Conservation (phyloP, 1,140 invertebrate species). For the Episyrphus balteatus region DNA sequence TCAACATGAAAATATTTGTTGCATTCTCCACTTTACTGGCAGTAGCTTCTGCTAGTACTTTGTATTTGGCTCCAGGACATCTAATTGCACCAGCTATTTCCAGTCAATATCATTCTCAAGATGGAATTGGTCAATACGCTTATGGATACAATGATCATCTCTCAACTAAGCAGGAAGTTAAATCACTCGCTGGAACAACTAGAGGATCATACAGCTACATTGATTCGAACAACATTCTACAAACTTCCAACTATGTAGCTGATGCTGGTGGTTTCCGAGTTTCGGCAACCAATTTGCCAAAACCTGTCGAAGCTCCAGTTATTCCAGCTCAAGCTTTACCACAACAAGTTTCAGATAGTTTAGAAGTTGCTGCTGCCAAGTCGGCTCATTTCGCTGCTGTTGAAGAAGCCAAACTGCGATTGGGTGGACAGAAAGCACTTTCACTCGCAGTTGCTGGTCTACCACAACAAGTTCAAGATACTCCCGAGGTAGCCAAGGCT, state of each 20-base stretch:
- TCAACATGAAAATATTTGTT: too few species aligned
- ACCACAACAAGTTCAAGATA: slow-evolving; percentile 24
- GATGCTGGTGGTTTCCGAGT: slow-evolving; percentile 51
- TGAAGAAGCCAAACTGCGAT: slow-evolving; percentile 16
- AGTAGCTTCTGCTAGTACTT: too few species aligned
- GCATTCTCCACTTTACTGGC: too few species aligned
- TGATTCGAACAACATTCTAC: slow-evolving; percentile 50
- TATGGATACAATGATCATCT: slow-evolving; percentile 53
- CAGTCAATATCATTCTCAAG: slow-evolving; percentile 49
- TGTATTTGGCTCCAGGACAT: too few species aligned
- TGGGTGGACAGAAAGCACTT: slow-evolving; percentile 7
- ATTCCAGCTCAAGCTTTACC: slow-evolving; percentile 14
- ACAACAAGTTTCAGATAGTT: slow-evolving; percentile 27
- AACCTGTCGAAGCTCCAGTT: slow-evolving; percentile 7
- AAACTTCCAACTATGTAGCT: slow-evolving; percentile 49
- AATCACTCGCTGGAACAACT: slow-evolving; percentile 50
- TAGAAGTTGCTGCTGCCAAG: slow-evolving; percentile 34
- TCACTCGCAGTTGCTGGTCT: slow-evolving; percentile 6
- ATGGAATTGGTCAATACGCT: slow-evolving; percentile 50
- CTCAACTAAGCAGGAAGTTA: slow-evolving; percentile 53
- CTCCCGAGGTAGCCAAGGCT: slow-evolving; percentile 35
- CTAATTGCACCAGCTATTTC: not conserved
- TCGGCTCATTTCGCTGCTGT: slow-evolving; percentile 28
- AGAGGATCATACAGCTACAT: slow-evolving; percentile 51
- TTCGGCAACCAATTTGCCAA: slow-evolving; percentile 52